phyloP scores from a whole-genome alignment of 2,797 vertebrate species.

The Phalanger gymnotis region DNA sequence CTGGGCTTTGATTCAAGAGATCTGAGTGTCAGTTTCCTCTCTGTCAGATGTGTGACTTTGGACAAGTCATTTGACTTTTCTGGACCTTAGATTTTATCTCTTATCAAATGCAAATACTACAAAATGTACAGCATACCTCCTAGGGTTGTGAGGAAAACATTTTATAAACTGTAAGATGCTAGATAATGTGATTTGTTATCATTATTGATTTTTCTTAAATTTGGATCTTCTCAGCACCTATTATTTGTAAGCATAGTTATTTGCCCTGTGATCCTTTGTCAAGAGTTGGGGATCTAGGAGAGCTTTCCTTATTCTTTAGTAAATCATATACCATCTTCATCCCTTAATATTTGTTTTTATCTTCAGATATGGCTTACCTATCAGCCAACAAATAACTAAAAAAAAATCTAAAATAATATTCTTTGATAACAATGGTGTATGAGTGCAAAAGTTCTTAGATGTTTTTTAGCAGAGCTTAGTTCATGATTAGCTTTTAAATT shows the following conservation, averaged over 20 bases:
- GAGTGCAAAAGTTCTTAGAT: not conserved
- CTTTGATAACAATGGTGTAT: not conserved
- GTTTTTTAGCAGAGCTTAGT: not conserved
- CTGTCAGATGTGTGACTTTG: not conserved
- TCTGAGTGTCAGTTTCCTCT: not conserved
- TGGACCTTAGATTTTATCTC: not conserved
- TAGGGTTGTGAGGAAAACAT: not conserved
- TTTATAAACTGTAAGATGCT: not conserved
- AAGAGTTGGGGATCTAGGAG: conserved; percentile 33
- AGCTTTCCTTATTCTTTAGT: conserved; percentile 12
- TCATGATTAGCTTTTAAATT: conserved; percentile 9
- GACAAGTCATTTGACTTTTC: not conserved
- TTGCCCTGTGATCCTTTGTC: not conserved
- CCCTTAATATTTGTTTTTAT: not conserved
- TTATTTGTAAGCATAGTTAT: conserved; percentile 12
- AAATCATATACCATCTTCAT: not conserved
- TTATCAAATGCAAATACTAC: not conserved
- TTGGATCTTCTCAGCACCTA: not conserved
- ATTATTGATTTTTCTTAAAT: not conserved
- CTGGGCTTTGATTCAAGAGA: not conserved
- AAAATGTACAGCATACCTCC: not conserved
- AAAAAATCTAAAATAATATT: not conserved
- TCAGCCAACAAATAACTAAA: not conserved
- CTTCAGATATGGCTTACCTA: not conserved
- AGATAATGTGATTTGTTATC: not conserved